Evolutionary conservation across 2,888 invertebrate species (phyloP), one percentile per base, ranked within the genome.

Genomic region (Lamellibrachia satsuma): DNA sequence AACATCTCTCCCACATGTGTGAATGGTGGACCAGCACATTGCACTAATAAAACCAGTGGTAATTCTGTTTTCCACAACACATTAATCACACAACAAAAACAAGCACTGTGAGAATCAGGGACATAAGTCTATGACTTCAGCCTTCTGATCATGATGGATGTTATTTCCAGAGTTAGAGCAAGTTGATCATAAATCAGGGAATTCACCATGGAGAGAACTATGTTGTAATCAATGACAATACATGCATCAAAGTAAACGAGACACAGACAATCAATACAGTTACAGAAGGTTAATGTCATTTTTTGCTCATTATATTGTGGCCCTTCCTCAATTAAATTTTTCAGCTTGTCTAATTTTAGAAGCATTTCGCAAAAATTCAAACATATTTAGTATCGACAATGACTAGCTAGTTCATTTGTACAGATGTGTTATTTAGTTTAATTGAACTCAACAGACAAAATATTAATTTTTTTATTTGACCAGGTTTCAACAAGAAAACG

Each of bases 21-120:
- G 15, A n/a, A 75, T 4, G 75, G 15, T n/a, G n/a, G 3, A 2
- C 75, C 75, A 4, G 15, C 22, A 11, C 75, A 75, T 22, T 75
- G 22, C 15, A 3, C 75, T 75, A 1, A 75, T 75, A n/a, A 75
- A 75, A 15, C 22, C 75, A 75, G 75, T 75, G 3, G 75, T 2
- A 15, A 22, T 75, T 75, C 75, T 75, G 75, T 75, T 75, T 75
- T 75, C 75, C 75, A 75, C 75, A 75, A 75, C 75, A 75, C 75
- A 75, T 75, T 75, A 75, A 75, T 75, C 75, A 75, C 22, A 75
- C 15, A 75, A 6, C 15, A 75, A 75, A 75, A 75, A 22, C n/a
- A 75, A 75, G n/a, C n/a, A 75, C 6, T 15, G 22, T 75, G 22
- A 75, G 75, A 75, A n/a, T 75, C 75, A 22, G 75, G 22, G n/a